Evolutionary conservation across 2,888 invertebrate species (phyloP).

Genomic region (Plusia festucae): DNA sequence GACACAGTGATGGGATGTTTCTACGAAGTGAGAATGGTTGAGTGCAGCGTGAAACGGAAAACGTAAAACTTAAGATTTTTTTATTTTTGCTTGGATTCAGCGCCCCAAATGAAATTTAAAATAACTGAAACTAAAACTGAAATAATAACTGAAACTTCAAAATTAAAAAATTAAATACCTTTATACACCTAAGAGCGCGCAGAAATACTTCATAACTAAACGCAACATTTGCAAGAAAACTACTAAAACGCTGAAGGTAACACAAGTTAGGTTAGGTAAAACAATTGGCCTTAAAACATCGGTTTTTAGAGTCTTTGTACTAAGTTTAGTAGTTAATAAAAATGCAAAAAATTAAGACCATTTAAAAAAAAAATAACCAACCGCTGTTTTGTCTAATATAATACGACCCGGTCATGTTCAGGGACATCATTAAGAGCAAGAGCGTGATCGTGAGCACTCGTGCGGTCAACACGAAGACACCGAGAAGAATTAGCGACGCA

Average conservation of each 20-base stretch:
- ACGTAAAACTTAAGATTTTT: neutral
- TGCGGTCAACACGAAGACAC: constrained; percentile 51
- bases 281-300: too few species aligned
- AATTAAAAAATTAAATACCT: too few species aligned
- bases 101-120: neutral
- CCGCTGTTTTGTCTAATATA: constrained; percentile 18
- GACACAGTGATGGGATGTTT: constrained; percentile 14
- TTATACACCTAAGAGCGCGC: too few species aligned
- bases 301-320: too few species aligned
- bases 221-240: too few species aligned
- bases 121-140: too few species aligned
- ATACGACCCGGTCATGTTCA: constrained; percentile 49
- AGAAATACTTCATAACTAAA: too few species aligned
- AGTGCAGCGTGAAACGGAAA: neutral
- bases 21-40: constrained; percentile 9
- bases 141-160: too few species aligned
- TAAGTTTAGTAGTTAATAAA: too few species aligned
- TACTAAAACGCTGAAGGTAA: too few species aligned
- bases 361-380: neutral
- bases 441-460: constrained; percentile 59
- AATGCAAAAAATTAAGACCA: too few species aligned
- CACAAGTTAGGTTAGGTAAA: too few species aligned
- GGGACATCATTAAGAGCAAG: constrained; percentile 56
- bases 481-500: constrained; percentile 49
- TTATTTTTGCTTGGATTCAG: neutral